These are phyloP conservation scores for Callaeas wilsoni DNA, from an alignment of 2,113 vertebrate species.

Conservation along the genomic window DNA sequence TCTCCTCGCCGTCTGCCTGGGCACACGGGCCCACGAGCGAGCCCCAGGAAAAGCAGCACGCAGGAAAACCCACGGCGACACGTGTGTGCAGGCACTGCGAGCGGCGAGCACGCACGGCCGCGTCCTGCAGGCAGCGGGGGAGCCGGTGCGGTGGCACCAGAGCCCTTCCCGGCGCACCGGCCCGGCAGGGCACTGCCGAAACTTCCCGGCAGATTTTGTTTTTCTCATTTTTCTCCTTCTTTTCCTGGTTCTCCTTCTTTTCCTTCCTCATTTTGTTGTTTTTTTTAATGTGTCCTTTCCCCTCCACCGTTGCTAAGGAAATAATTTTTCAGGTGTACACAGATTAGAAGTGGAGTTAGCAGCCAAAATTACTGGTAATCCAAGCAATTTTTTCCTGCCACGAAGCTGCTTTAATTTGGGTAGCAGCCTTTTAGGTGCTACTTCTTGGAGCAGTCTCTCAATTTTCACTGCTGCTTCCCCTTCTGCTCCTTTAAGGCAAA, in stretches of 20 bases:
- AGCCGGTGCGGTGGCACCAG: background rate
- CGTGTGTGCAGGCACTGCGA: background rate
- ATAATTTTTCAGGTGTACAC: background rate
- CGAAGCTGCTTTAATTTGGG: background rate
- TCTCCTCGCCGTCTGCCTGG: conserved; percentile 26
- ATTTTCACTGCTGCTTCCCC: background rate
- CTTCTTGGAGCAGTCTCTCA: background rate
- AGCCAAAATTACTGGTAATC: background rate
- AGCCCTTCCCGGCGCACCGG: background rate
- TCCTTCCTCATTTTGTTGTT: too few species aligned
- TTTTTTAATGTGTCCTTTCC: background rate
- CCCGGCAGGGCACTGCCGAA: background rate
- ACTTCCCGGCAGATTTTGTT: background rate
- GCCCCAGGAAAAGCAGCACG: background rate
- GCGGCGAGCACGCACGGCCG: background rate
- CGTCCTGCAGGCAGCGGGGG: background rate
- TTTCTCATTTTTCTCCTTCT: too few species aligned
- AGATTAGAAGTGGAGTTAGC: background rate
- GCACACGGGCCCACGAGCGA: background rate
- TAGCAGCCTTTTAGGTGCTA: background rate
- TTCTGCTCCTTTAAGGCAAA: background rate
- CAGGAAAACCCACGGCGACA: background rate
- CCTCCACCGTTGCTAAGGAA: background rate
- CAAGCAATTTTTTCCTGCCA: background rate
- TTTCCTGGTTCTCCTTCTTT: too few species aligned